These are phyloP conservation scores for Synanthedon tipuliformis DNA, from an alignment of 2,888 invertebrate species.

Conservation along the genomic window DNA sequence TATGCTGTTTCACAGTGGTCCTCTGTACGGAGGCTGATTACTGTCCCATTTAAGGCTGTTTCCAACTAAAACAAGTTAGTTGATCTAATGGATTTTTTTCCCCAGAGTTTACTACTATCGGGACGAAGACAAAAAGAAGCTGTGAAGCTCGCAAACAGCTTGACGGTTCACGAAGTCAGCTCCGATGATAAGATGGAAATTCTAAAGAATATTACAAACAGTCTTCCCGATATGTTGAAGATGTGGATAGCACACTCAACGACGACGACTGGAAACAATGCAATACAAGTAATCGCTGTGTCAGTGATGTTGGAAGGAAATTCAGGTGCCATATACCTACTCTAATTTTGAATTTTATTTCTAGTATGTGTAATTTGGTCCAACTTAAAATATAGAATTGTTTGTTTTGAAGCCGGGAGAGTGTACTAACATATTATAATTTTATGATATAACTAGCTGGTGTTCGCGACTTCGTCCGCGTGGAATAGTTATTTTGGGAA, in stretches of 20 bases:
- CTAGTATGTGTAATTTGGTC: too few species aligned
- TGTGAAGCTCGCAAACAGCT: slow-evolving; percentile 24
- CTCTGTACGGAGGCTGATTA: too few species aligned
- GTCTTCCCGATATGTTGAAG: neutral
- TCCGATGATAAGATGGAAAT: slow-evolving; percentile 24
- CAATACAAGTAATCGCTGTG: slow-evolving; percentile 69
- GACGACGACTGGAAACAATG: slow-evolving; percentile 58
- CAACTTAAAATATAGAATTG: too few species aligned
- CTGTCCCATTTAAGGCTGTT: too few species aligned
- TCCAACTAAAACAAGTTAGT: too few species aligned
- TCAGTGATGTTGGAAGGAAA: slow-evolving; percentile 60
- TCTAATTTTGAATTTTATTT: neutral
- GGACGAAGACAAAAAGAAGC: slow-evolving; percentile 30
- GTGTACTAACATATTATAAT: too few species aligned
- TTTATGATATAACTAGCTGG: too few species aligned
- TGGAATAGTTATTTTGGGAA: too few species aligned
- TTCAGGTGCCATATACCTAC: slow-evolving; percentile 40
- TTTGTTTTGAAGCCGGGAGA: too few species aligned
- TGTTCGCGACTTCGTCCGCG: too few species aligned
- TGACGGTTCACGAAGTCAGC: slow-evolving; percentile 29
- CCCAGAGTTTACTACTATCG: slow-evolving; percentile 29
- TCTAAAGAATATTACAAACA: slow-evolving; percentile 31
- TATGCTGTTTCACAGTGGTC: too few species aligned
- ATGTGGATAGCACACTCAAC: slow-evolving; percentile 33
- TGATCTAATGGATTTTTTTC: too few species aligned